These are phyloP conservation scores for Tursiops truncatus DNA, from an alignment of 2,113 vertebrate genomes.

Conservation along the genomic window DNA sequence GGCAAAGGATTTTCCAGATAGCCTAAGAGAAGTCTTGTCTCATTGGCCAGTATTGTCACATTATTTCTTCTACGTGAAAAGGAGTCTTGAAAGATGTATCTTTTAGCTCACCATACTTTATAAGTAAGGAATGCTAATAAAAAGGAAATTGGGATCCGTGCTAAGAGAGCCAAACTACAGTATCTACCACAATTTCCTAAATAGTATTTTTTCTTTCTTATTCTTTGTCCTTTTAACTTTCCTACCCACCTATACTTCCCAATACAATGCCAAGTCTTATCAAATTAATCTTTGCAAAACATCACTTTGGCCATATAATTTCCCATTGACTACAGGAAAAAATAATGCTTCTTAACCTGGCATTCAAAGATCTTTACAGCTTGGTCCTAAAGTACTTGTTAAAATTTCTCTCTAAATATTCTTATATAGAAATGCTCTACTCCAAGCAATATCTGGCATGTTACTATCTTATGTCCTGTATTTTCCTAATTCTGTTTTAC, in stretches of 20 bases:
- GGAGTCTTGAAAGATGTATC: not conserved
- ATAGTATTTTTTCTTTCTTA: not conserved
- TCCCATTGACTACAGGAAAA: not conserved
- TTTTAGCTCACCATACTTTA: not conserved
- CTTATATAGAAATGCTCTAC: not conserved
- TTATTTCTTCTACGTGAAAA: not conserved
- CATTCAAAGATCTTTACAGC: not conserved
- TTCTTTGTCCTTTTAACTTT: not conserved
- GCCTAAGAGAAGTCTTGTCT: not conserved
- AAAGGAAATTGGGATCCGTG: not conserved
- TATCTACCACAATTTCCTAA: not conserved
- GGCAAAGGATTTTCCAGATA: not conserved
- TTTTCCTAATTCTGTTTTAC: not conserved
- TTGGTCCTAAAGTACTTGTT: not conserved
- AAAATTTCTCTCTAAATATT: not conserved
- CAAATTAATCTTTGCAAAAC: not conserved
- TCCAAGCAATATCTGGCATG: not conserved
- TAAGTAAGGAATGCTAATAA: not conserved
- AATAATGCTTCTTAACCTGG: not conserved
- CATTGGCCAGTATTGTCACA: not conserved
- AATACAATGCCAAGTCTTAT: not conserved
- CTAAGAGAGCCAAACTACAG: not conserved
- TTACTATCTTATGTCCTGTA: not conserved
- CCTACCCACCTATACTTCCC: not conserved
- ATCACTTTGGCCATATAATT: not conserved